phyloP scores from a whole-genome alignment of 2,797 vertebrate species.

The Fistularia commersonii region DNA sequence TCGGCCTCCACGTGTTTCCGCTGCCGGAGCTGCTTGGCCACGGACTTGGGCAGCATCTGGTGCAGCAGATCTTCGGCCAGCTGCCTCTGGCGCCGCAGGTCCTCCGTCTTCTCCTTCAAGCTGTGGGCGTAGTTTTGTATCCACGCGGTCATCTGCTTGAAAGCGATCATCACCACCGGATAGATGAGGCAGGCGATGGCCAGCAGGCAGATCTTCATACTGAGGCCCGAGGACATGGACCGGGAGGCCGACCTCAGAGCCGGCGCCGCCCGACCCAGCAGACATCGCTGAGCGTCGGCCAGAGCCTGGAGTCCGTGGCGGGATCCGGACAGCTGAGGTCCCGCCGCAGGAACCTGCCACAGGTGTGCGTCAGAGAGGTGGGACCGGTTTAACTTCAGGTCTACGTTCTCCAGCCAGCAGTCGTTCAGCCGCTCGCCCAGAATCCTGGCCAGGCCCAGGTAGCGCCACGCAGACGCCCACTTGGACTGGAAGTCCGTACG shows the following conservation, averaged over 20 bases:
- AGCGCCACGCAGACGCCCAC: constrained; percentile 42
- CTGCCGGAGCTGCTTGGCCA: constrained; percentile 84
- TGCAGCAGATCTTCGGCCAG: constrained; percentile 86
- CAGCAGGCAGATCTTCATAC: constrained; percentile 79
- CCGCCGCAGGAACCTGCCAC: constrained; percentile 45
- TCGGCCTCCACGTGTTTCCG: constrained; percentile 83
- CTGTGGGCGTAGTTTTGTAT: constrained; percentile 80
- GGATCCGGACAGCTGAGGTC: constrained; percentile 40
- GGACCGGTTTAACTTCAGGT: constrained; percentile 51
- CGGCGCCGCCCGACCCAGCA: constrained; percentile 60
- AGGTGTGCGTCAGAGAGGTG: constrained; percentile 26
- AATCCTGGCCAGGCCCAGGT: constrained; percentile 66
- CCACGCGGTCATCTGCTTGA: constrained; percentile 87
- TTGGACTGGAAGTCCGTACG: constrained; percentile 44
- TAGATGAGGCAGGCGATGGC: constrained; percentile 81
- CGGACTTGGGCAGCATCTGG: constrained; percentile 89
- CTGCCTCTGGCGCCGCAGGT: constrained; percentile 76
- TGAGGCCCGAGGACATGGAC: constrained; percentile 69
- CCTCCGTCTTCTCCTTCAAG: constrained; percentile 78
- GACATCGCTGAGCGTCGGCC: constrained; percentile 64
- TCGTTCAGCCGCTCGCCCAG: constrained; percentile 65
- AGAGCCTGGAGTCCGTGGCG: constrained; percentile 43
- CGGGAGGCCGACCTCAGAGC: constrained; percentile 71
- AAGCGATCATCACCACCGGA: constrained; percentile 80
- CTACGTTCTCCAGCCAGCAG: constrained; percentile 76